These are phyloP conservation scores for Halyomorpha halys DNA, from an alignment of 1,140 invertebrate genomes.

Conservation along the genomic window DNA sequence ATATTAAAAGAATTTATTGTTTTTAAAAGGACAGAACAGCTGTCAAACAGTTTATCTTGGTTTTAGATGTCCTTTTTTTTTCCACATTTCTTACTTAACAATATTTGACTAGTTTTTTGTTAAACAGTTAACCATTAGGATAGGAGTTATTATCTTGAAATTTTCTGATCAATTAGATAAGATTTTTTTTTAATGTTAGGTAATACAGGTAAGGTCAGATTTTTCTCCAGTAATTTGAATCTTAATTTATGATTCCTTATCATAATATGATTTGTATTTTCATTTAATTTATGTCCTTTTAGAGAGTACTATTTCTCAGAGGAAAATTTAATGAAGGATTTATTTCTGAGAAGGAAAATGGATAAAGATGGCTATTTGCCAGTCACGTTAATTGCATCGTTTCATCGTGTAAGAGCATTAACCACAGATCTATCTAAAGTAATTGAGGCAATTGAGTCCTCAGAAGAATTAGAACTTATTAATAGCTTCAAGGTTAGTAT, in stretches of 20 bases:
- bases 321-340: conserved; percentile 91
- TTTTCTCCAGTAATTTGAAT: background rate
- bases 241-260: background rate
- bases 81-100: too few relatives aligned
- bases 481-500: conserved; percentile 56
- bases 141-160: too few relatives aligned
- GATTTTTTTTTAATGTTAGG: too few relatives aligned
- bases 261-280: background rate
- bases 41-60: too few relatives aligned
- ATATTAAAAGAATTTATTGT: too few relatives aligned
- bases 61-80: too few relatives aligned
- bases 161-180: too few relatives aligned
- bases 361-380: conserved; percentile 85
- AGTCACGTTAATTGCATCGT: conserved; percentile 86
- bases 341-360: conserved; percentile 96
- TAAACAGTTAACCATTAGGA: too few relatives aligned
- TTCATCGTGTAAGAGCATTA: conserved; percentile 81
- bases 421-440: conserved; percentile 77
- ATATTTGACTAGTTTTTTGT: too few relatives aligned
- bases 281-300: conserved; percentile 35
- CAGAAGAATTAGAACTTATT: conserved; percentile 70
- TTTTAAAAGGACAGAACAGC: too few relatives aligned
- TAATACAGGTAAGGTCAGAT: too few relatives aligned
- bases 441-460: conserved; percentile 67
- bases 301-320: conserved; percentile 99